Conservation (phyloP, 2,113 vertebrate genomes). For the Cranoglanis bouderius region DNA sequence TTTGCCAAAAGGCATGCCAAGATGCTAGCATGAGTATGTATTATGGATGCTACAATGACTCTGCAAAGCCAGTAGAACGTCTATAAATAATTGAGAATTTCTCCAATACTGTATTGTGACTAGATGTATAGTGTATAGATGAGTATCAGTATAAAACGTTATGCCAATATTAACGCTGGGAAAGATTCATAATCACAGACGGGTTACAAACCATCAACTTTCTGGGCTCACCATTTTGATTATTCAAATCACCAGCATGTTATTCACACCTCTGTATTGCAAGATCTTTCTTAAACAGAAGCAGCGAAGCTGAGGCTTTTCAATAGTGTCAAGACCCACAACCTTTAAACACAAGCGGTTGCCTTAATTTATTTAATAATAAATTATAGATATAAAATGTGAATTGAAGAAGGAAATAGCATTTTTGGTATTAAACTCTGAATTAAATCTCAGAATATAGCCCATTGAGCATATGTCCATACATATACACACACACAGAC, state of each 20-base stretch:
- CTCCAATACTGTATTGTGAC: not conserved
- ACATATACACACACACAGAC: too few relatives aligned
- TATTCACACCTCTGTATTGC: not conserved
- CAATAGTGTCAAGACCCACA: not conserved
- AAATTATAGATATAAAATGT: too few relatives aligned
- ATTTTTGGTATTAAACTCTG: not conserved
- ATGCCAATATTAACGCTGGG: not conserved
- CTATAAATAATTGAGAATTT: not conserved
- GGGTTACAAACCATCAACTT: not conserved
- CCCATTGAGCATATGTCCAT: not conserved
- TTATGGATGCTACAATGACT: slow-evolving; percentile 10
- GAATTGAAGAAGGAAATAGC: not conserved
- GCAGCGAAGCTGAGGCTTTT: not conserved
- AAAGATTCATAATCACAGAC: not conserved
- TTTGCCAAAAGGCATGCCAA: not conserved
- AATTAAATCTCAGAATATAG: not conserved
- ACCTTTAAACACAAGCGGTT: not conserved
- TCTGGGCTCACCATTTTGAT: not conserved
- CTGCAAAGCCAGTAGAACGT: not conserved
- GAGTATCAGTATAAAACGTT: not conserved
- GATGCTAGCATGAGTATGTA: not conserved
- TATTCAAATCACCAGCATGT: not conserved
- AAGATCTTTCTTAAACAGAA: not conserved
- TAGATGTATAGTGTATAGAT: not conserved
- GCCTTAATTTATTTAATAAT: too few relatives aligned